Percentiles rank a stretch among this genome's conserved stretches.
Conservation (phyloP, 2,113 vertebrate species). For the Tonatia bakeri region DNA sequence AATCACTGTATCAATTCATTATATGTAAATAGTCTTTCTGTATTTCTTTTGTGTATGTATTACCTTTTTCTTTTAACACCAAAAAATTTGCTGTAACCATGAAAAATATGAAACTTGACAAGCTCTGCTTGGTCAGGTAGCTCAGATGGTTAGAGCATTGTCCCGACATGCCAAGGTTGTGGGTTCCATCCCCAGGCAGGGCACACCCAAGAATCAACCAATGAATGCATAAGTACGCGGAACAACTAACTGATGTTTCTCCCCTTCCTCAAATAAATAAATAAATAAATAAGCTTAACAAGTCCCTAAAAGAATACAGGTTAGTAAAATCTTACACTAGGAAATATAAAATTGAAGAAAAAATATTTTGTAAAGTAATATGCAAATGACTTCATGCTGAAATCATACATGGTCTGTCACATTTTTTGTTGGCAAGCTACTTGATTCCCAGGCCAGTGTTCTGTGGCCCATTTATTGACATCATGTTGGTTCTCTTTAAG, state of each 20-base stretch:
- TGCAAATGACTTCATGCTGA: background rate
- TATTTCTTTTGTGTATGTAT: background rate
- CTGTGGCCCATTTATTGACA: background rate
- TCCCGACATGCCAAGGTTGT: too few species aligned
- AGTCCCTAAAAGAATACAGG: background rate
- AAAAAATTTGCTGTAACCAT: background rate
- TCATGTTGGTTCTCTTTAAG: slow-evolving; percentile 4
- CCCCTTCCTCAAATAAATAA: too few species aligned
- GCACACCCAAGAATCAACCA: too few species aligned
- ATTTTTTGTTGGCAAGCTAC: background rate
- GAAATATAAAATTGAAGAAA: slow-evolving; percentile 5
- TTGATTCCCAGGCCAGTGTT: background rate
- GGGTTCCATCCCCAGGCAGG: too few species aligned
- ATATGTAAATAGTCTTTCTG: background rate
- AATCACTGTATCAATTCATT: background rate
- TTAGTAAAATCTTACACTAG: background rate
- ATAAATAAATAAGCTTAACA: background rate
- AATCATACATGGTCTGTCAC: background rate
- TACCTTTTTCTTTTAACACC: background rate
- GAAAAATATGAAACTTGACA: background rate
- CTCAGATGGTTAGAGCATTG: too few species aligned
- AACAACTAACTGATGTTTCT: too few species aligned
- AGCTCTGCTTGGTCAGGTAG: too few species aligned
- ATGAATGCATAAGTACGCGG: too few species aligned
- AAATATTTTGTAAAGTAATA: background rate